Evolutionary conservation across 2,797 vertebrate species (phyloP).

Genomic region (Peromyscus nudipes): DNA sequence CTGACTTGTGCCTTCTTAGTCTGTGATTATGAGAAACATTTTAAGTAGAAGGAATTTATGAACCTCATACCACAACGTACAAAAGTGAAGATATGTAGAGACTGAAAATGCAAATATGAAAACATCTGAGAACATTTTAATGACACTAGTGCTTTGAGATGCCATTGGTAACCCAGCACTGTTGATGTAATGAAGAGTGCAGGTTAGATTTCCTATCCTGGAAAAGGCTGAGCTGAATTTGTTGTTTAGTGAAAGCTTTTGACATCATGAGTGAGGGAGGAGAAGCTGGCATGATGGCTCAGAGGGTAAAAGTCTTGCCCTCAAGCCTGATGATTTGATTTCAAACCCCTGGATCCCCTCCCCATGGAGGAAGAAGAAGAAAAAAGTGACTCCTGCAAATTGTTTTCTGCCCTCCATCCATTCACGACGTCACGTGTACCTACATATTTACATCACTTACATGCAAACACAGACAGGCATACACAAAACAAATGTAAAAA

Average conservation of each 20-base stretch:
- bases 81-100: neutral
- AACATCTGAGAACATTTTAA: neutral
- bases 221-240: neutral
- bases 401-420: neutral
- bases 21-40: neutral
- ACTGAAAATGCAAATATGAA: neutral
- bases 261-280: neutral
- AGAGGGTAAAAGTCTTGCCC: neutral
- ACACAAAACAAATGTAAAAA: neutral
- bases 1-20: neutral
- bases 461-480: neutral
- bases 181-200: neutral
- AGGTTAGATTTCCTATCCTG: neutral
- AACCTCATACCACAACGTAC: neutral
- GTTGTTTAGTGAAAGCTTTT: neutral
- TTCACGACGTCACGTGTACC: rapidly evolving
- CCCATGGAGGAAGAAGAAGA: too few relatives aligned
- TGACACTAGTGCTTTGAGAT: neutral
- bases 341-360: neutral
- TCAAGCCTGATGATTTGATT: neutral
- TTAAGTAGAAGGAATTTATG: neutral
- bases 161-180: neutral
- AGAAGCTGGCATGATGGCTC: neutral
- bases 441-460: neutral
- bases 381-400: neutral